Evolutionary conservation across 2,888 invertebrate species (phyloP).

Genomic region (Acheta domesticus): DNA sequence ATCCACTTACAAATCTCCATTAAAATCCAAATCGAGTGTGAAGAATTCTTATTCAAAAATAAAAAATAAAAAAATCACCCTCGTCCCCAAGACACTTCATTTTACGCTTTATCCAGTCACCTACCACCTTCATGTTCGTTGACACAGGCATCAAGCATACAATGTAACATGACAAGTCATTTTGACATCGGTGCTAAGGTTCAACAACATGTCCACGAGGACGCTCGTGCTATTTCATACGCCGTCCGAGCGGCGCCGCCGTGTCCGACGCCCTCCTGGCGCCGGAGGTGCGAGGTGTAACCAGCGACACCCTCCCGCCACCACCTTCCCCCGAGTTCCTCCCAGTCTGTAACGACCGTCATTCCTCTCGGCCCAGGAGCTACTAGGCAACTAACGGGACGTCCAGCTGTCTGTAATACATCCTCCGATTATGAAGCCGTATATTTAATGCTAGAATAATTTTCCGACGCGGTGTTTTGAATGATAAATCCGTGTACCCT

Average conservation of each 20-base stretch:
- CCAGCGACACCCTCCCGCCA: neutral
- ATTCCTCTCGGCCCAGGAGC: neutral
- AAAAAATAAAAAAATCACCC: too few relatives aligned
- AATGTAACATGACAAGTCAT: too few relatives aligned
- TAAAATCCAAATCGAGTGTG: too few relatives aligned
- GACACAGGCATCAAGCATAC: too few relatives aligned
- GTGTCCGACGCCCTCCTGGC: neutral
- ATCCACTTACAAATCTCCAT: too few relatives aligned
- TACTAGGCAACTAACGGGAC: neutral
- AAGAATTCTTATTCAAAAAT: too few relatives aligned
- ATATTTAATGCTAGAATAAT: slow-evolving; percentile 18
- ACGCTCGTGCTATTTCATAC: neutral
- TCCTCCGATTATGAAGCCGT: neutral
- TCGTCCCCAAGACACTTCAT: too few relatives aligned
- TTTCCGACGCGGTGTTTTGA: neutral
- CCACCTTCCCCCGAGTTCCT: neutral
- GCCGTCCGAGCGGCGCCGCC: neutral
- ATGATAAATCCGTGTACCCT: neutral
- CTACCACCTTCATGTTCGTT: too few relatives aligned
- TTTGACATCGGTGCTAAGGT: too few relatives aligned
- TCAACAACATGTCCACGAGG: too few relatives aligned
- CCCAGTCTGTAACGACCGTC: neutral
- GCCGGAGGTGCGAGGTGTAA: neutral
- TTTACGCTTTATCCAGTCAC: too few relatives aligned
- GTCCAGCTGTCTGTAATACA: neutral